Evolutionary conservation across 2,888 invertebrate genomes (phyloP).

Genomic region (Miltochrista miniata): DNA sequence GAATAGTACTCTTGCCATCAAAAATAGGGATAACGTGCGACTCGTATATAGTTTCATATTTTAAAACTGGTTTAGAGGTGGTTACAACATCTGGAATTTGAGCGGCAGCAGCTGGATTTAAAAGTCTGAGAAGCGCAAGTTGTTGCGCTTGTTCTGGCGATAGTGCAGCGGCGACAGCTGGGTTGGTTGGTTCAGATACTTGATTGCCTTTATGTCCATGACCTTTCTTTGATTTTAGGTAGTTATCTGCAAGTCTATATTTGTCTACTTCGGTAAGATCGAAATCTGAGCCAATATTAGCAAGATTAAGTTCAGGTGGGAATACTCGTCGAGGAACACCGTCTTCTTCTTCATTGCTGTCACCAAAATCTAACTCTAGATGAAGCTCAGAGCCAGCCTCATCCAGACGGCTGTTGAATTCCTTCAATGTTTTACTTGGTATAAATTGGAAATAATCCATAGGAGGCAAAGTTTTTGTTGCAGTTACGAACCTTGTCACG

Average conservation of each 20-base stretch:
- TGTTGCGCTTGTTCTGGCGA: conserved; percentile 90
- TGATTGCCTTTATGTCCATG: conserved; percentile 75
- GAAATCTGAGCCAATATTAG: conserved; percentile 88
- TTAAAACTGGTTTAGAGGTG: conserved; percentile 90
- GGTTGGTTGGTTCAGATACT: conserved; percentile 77
- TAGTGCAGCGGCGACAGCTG: conserved; percentile 79
- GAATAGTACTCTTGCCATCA: conserved; percentile 89
- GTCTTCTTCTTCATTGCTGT: conserved; percentile 87
- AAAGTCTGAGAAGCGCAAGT: conserved; percentile 87
- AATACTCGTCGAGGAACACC: conserved; percentile 78
- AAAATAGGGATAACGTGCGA: conserved; percentile 92
- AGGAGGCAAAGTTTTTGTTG: conserved; percentile 94
- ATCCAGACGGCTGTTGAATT: conserved; percentile 93
- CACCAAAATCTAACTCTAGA: conserved; percentile 93
- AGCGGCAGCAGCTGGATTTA: conserved; percentile 87
- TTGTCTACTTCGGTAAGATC: conserved; percentile 88
- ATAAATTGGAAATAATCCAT: conserved; percentile 94
- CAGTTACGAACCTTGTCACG: conserved; percentile 93
- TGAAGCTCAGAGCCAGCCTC: conserved; percentile 95
- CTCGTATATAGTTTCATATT: conserved; percentile 91
- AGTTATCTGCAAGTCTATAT: conserved; percentile 79
- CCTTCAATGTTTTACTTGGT: conserved; percentile 93
- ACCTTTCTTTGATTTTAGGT: conserved; percentile 76
- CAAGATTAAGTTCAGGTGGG: conserved; percentile 87
- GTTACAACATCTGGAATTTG: conserved; percentile 89